Evolutionary conservation across 2,113 vertebrate genomes (phyloP), one percentile per base, ranked within the genome.

Genomic region (Alaudala cheleensis): DNA sequence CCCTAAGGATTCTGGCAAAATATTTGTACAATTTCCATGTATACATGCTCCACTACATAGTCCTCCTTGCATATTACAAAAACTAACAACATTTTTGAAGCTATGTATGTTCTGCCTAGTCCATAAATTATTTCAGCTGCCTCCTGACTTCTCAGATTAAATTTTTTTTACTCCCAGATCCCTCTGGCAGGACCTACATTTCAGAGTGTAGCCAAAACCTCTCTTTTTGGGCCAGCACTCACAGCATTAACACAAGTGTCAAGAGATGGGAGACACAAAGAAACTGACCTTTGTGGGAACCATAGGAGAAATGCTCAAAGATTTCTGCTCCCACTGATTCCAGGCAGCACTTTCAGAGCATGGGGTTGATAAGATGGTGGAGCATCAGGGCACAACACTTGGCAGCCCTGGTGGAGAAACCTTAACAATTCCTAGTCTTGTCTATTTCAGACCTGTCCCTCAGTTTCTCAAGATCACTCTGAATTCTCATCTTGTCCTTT

Each of bases 11-110:
- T 7, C 88, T 82, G 47, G 82, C 71, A 92, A 97, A 97, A 96
- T 96, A 95, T 92, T 93, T 94, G 57, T 73, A 81, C 45, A 93
- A 90, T 95, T 96, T 96, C 84, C 92, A 91, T 81, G 71, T 95
- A 96, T 49, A 84, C 82, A 67, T 37, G 60, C 70, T 80, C 66
- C 34, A 33, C 92, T 93, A 65, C 82, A 39, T 76, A 72, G 17
- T 81, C 40, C 15, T 85, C 47, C 86, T 91, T 74, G 58, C 66
- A 57, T 72, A 78, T 94, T 85, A 92, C 57, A 91, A 64, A 92
- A 90, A 31, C 50, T 77, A 94, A 69, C 72, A 91, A 88, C 16
- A 49, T 86, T 92, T 95, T 69, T 82, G 69, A 93, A 94, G 74
- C 60, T 79, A 23, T 64, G 58, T 91, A 67, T 91, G 66, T 90